Evolutionary conservation across 2,888 invertebrate genomes (phyloP).

Genomic region (Leptopilina drosophilae): DNA sequence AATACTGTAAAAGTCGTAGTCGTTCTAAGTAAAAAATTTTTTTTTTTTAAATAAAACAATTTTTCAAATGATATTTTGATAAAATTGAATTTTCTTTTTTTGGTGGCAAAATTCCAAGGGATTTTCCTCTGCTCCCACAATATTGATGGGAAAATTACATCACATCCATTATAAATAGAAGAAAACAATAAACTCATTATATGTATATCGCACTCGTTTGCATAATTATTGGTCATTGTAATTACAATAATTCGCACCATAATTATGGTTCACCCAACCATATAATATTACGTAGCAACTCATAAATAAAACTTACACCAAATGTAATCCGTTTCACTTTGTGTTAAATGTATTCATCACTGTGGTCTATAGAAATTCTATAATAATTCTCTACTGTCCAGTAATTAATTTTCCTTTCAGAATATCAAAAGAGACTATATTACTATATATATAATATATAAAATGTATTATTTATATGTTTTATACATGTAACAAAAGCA

Average conservation of each 20-base stretch:
- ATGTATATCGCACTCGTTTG: not conserved
- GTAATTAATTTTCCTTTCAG: not conserved
- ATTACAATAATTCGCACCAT: not conserved
- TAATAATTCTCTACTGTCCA: not conserved
- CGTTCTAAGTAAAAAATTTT: no score
- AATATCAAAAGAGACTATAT: not conserved
- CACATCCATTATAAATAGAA: not conserved
- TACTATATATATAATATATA: not conserved
- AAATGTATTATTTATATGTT: not conserved
- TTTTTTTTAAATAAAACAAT: no score
- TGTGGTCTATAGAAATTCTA: not conserved
- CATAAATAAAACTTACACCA: slow-evolving; percentile 20
- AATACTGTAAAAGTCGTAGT: no score
- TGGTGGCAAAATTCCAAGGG: no score
- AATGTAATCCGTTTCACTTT: slow-evolving; percentile 27
- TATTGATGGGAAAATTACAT: not conserved
- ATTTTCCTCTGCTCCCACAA: not conserved
- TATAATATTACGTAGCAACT: slow-evolving; percentile 25
- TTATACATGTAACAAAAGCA: no score
- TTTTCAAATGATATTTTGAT: no score
- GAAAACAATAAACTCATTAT: slow-evolving; percentile 7
- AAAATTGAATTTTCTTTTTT: no score
- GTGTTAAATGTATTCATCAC: slow-evolving; percentile 1
- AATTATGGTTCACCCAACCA: slow-evolving; percentile 20
- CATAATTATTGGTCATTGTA: slow-evolving; percentile 11